Percentiles rank a stretch among this genome's conserved stretches.
Conservation (phyloP, 2,888 invertebrate genomes). For the Eledona agricola region DNA sequence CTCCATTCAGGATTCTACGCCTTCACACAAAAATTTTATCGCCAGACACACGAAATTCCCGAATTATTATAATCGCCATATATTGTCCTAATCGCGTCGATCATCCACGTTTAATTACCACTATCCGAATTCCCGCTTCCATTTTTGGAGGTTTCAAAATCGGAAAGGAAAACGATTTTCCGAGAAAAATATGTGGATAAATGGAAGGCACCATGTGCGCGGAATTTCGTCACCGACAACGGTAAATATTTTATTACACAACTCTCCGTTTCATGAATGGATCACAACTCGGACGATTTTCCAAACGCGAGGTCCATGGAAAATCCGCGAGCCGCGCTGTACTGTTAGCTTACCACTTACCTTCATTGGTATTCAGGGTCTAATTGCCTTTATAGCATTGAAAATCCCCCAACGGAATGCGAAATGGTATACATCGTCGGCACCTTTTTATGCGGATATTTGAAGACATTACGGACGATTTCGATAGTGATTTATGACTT, state of each 20-base stretch:
- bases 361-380: slow-evolving; percentile 55
- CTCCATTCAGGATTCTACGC: slow-evolving; percentile 36
- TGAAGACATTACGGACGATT: slow-evolving; percentile 50
- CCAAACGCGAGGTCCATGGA: not conserved
- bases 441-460: slow-evolving; percentile 51
- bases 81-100: slow-evolving; percentile 17
- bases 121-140: slow-evolving; percentile 11
- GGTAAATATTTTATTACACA: slow-evolving; percentile 7
- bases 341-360: slow-evolving; percentile 53
- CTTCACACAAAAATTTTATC: slow-evolving; percentile 35
- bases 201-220: not conserved
- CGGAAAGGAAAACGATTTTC: not conserved
- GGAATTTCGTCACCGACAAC: not conserved
- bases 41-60: slow-evolving; percentile 30
- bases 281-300: slow-evolving; percentile 5
- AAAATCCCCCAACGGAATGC: slow-evolving; percentile 49
- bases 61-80: slow-evolving; percentile 30
- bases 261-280: slow-evolving; percentile 13
- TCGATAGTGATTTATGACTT: slow-evolving; percentile 52
- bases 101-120: slow-evolving; percentile 21
- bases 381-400: slow-evolving; percentile 51
- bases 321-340: slow-evolving; percentile 44
- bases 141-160: slow-evolving; percentile 2
- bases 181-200: slow-evolving; percentile 1
- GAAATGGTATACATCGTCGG: slow-evolving; percentile 51